These are phyloP conservation scores for Drosophila baimaii DNA, from an alignment of 1,140 invertebrate species.

Conservation along the genomic window DNA sequence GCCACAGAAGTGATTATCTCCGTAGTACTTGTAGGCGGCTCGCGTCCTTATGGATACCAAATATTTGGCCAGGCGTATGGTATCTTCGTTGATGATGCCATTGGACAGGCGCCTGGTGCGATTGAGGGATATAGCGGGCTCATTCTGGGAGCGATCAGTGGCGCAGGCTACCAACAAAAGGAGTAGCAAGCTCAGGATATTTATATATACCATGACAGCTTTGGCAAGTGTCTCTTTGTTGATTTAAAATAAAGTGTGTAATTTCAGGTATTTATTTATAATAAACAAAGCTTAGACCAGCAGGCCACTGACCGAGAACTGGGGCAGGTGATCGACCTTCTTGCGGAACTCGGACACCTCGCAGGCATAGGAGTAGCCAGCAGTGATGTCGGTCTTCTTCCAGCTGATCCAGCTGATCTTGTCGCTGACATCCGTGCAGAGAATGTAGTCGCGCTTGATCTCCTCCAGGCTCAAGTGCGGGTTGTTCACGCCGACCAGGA, in stretches of 20 bases:
- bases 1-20: constrained; percentile 61
- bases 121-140: background rate
- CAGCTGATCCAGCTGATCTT: constrained; percentile 85
- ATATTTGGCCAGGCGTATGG: constrained; percentile 7
- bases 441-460: constrained; percentile 80
- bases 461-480: constrained; percentile 84
- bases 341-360: constrained; percentile 86
- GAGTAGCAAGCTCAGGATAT: background rate
- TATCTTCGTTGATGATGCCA: background rate
- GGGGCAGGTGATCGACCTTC: constrained; percentile 83
- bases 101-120: background rate
- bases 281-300: constrained; percentile 31
- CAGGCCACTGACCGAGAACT: constrained; percentile 67
- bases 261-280: background rate
- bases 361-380: constrained; percentile 88
- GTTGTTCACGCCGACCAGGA: constrained; percentile 87
- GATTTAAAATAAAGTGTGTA: background rate
- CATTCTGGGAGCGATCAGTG: background rate
- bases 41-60: constrained; percentile 57
- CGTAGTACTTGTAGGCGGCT: constrained; percentile 24
- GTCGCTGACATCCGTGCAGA: constrained; percentile 85
- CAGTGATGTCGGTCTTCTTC: constrained; percentile 84
- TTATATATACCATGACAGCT: constrained; percentile 14
- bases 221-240: no score
- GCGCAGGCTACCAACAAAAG: background rate